Percentiles rank a stretch among this genome's conserved stretches.
Conservation (phyloP, 2,888 invertebrate genomes). For the Cyclophora punctaria region DNA sequence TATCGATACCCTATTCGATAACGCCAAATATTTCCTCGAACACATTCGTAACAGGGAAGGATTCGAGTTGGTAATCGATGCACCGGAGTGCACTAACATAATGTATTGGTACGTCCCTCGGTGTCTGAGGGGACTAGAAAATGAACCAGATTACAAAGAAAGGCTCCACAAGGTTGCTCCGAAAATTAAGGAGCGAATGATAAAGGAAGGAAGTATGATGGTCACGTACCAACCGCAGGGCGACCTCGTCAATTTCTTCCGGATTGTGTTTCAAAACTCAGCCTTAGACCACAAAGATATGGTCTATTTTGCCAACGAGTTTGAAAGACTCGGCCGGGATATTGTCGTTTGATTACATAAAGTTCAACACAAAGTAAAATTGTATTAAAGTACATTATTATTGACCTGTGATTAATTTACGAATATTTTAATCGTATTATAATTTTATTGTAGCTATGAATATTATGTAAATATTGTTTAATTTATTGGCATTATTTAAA, state of each 20-base stretch:
- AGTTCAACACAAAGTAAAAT: conserved; percentile 19
- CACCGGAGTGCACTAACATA: conserved; percentile 95
- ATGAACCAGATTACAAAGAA: conserved; percentile 75
- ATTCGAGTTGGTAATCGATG: conserved; percentile 81
- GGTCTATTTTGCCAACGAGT: conserved; percentile 89
- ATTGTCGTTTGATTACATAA: conserved; percentile 41
- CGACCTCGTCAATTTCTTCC: conserved; percentile 93
- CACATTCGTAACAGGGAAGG: conserved; percentile 80
- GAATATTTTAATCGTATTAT: conserved; percentile 15
- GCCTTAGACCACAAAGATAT: conserved; percentile 88
- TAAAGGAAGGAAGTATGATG: conserved; percentile 95
- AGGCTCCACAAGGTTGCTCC: conserved; percentile 89
- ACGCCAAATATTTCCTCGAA: conserved; percentile 81
- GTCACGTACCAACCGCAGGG: conserved; percentile 95
- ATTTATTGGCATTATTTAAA: no score
- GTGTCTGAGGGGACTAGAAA: conserved; percentile 74
- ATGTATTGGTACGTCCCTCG: conserved; percentile 97
- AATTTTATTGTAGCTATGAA: conserved; percentile 12
- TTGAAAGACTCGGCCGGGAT: conserved; percentile 87
- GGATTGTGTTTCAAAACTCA: conserved; percentile 94
- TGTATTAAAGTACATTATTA: conserved; percentile 25
- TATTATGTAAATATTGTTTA: conserved; percentile 9
- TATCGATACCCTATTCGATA: conserved; percentile 84
- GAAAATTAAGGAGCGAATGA: conserved; percentile 95
- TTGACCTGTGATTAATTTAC: conserved; percentile 48